Conservation (phyloP, 2,797 vertebrate genomes). For the Mycteria americana region DNA sequence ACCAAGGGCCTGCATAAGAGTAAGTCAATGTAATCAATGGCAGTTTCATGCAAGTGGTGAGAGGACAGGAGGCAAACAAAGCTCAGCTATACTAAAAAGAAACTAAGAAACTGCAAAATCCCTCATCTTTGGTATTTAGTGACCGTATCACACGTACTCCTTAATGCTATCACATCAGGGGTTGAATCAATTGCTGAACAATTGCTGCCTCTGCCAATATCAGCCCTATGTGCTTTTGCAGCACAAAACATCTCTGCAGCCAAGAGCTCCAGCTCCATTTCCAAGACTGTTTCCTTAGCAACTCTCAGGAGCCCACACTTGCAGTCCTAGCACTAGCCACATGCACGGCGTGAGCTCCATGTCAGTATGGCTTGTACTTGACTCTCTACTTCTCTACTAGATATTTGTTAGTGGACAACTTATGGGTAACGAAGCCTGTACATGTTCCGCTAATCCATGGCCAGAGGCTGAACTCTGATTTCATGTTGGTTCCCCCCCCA, state of each 20-base stretch:
- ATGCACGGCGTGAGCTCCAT: not conserved
- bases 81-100: not conserved
- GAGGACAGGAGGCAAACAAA: not conserved
- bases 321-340: not conserved
- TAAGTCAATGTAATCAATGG: not conserved
- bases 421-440: fast-evolving
- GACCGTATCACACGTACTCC: not conserved
- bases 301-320: not conserved
- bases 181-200: not conserved
- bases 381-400: not conserved
- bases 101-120: not conserved
- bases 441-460: not conserved
- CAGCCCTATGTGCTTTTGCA: not conserved
- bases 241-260: not conserved
- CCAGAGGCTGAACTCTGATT: not conserved
- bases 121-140: not conserved
- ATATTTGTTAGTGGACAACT: not conserved
- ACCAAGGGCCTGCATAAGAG: not conserved
- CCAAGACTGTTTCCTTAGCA: conserved; percentile 55
- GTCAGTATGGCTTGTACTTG: not conserved
- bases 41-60: not conserved
- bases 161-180: not conserved
- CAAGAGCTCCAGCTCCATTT: not conserved
- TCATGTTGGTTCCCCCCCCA: not conserved
- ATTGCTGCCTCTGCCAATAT: not conserved